Base-by-base conservation (phyloP, 2,888 invertebrate species). In the Aphrophora alni region DNA sequence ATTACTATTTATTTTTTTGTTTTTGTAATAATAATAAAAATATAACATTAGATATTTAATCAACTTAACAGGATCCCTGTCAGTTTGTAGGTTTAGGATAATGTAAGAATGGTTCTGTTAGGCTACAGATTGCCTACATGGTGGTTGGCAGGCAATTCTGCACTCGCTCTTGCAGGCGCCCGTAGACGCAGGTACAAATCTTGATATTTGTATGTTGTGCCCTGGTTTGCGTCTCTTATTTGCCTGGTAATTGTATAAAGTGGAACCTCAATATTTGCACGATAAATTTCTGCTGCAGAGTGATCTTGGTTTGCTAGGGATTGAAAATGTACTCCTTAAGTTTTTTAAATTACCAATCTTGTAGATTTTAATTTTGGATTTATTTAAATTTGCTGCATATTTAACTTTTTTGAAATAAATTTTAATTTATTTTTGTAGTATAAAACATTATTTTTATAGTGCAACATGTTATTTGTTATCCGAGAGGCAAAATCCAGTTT, bases 171-270 rank as follows among this genome's bases (percentile, higher is more conserved):
- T 59, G 78, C 78, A 71, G 51, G 71, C 33, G 71, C 78, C 44
- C 78, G 78, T 14, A 44, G 78, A 78, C 78, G 78, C 78, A 78
- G 78, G 78, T 78, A 78, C 73, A 70, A 71, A 78, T 59, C 78
- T 38, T 78, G 78, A 72, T 78, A 78, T 78, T 71, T 78, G 71
- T 78, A 73, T 78, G 71, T 71, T 78, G 71, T 78, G 78, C 72
- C 78, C 78, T 78, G 78, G 21, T 73, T 51, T 73, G 27, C 71
- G 71, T 26, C 71, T 71, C 3, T 26, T 33, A 33, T 8, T 38
- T 78, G 78, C 78, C 78, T 78, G 78, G 78, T 73, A 51, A 44
- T 71, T 71, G 38, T 70, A 71, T 69, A 77, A 24, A 77, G 71
- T 78, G 72, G 78, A 72, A 72, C 72, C 78, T 78, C 78, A 71